Base-by-base conservation (phyloP, 1,140 invertebrate species). In the Drosophila pallidifrons region DNA sequence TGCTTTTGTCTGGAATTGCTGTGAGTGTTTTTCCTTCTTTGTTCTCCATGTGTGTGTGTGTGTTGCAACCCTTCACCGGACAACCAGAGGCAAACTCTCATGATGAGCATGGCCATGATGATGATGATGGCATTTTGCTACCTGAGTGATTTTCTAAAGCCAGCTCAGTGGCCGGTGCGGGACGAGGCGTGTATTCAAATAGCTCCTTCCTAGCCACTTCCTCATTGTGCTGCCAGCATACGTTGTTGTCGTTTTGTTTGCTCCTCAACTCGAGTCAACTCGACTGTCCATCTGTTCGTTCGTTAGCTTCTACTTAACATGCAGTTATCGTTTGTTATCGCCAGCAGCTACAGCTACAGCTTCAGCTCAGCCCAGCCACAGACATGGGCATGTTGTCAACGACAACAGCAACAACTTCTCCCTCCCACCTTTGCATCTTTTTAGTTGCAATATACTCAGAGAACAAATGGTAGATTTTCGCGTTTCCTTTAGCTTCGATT, bases 281-380 rank as follows among this genome's bases (percentile, higher is more conserved):
- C 64, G 46, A 20, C 66, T 71, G 69, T 63, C 41, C 49, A 55
- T 63, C 35, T 55, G 60, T 77, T 78, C 75, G 58, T 86, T 81
- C 75, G 81, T 85, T 85, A 81, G 85, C 85, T 89, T 89, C 85
- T 89, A 89, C 85, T 89, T 89, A 89, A 89, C 85, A 89, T 89
- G 85, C 85, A 89, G 85, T 89, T 89, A 90, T 89, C 85, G 85
- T 89, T 89, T 89, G 85, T 89, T 89, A 89, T 89, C 85, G 85
- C 85, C 85, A 83, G 80, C 85, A 89, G 85, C 20, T 20, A 20
- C 20, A 20, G 20, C 81, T 81, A 20, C 20, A 20, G 20, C 81
- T 81, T 81, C 85, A 81, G 75, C 75, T 74, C 71, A 77, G 65
- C 64, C 64, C 64, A 74, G 64, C 64, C 52, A 67, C 61, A 73